Conservation (phyloP, 2,888 invertebrate genomes). For the Spodoptera picta region DNA sequence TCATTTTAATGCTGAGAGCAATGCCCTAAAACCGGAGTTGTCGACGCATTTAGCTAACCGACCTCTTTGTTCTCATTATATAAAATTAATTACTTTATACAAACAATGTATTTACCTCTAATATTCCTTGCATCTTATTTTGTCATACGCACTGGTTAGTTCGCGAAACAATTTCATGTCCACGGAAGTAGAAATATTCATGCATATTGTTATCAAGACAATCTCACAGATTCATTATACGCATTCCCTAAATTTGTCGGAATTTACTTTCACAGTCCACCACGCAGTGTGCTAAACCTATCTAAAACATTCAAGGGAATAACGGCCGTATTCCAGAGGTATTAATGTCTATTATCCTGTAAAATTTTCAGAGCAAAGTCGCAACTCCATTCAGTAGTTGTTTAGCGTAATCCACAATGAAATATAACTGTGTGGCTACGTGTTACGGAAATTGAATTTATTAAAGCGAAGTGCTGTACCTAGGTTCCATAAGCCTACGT, state of each 20-base stretch:
- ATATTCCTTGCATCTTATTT: conserved; percentile 14
- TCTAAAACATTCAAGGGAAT: conserved; percentile 17
- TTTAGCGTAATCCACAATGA: conserved; percentile 63
- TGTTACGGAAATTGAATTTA: conserved; percentile 68
- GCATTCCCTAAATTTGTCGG: conserved; percentile 56
- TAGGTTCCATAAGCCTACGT: conserved; percentile 42
- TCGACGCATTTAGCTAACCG: conserved; percentile 6
- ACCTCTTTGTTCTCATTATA: conserved; percentile 8
- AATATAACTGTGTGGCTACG: conserved; percentile 59
- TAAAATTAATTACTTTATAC: conserved; percentile 34
- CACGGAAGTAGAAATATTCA: conserved; percentile 38
- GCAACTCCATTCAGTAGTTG: conserved; percentile 53
- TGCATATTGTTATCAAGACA: conserved; percentile 52
- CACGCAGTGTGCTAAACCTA: conserved; percentile 41
- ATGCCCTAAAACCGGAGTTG: background rate
- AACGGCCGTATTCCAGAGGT: background rate
- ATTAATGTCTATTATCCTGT: conserved; percentile 24
- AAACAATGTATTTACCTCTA: conserved; percentile 3
- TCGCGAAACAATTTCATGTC: conserved; percentile 13
- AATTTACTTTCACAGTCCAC: conserved; percentile 55
- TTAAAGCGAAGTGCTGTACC: conserved; percentile 55
- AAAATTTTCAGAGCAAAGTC: conserved; percentile 32
- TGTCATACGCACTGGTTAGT: conserved; percentile 11
- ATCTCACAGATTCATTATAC: conserved; percentile 55
- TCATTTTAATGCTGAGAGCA: conserved; percentile 5